Evolutionary conservation across 2,888 invertebrate genomes (phyloP), one percentile per base, ranked within the genome.

Genomic region (Allacma fusca): DNA sequence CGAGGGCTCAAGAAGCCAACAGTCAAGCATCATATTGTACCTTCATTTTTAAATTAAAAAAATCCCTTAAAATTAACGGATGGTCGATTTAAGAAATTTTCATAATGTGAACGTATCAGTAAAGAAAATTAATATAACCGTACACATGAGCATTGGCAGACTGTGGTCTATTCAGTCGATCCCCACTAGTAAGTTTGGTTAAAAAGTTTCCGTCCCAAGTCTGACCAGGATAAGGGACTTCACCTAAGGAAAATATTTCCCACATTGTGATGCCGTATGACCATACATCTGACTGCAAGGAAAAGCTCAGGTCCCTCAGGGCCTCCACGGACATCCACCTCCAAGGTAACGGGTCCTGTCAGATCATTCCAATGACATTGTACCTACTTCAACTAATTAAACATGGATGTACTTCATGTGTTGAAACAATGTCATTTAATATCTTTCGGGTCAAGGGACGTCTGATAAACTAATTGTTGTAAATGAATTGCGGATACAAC

Each of bases 231-330:
- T 9, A 62, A 26, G 23, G 24, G 9, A 62, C 16, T 24, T 62
- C 62, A 13, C 62, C 62, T 24, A 62, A 24, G 23, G 62, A 62
- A 16, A 62, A 62, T 19, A 62, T 62, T 62, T 62, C 62, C 62
- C 62, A 62, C 4, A 62, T 1, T 5, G 62, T 62, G 19, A 62
- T 24, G 9, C 62, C 62, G 26, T 62, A 62, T 24, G 24, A 62
- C 62, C 62, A 62, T 23, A 24, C 62, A 26, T 62, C 62, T 16
- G 62, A 62, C 13, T 62, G 62, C 13, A 62, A n/a, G 62, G 62
- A 62, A n/a, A 62, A 62, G 24, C 24, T 62, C 62, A 62, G 16
- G 24, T 62, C 62, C 23, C 62, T 12, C 9, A 62, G 2, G 4
- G 62, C 12, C 62, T 62, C 62, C 1, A 62, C 7, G 13, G 62